These are phyloP conservation scores for Eulithis testata DNA, from an alignment of 2,888 invertebrate species.

Conservation along the genomic window DNA sequence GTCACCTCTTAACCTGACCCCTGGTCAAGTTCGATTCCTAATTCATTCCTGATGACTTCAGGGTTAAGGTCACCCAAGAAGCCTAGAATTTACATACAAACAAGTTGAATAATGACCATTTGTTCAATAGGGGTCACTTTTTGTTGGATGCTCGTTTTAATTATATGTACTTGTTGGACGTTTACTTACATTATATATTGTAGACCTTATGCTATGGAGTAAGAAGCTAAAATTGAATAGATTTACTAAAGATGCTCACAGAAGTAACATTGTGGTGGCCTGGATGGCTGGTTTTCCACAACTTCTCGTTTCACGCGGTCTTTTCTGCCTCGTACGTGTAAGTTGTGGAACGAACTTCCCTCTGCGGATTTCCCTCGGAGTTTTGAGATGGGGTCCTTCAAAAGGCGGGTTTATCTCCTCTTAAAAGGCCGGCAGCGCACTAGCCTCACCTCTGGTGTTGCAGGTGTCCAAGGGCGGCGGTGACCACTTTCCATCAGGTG, in stretches of 20 bases:
- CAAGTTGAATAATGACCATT: conserved; percentile 70
- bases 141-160: conserved; percentile 52
- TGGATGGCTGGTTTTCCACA: too few relatives aligned
- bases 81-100: conserved; percentile 76
- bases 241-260: not conserved
- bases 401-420: too few relatives aligned
- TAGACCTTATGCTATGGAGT: not conserved
- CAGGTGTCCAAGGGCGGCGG: too few relatives aligned
- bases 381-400: too few relatives aligned
- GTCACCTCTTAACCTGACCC: conserved; percentile 62
- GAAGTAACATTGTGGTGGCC: not conserved
- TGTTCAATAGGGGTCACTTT: conserved; percentile 65
- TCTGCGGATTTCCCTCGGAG: too few relatives aligned
- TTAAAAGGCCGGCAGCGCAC: too few relatives aligned
- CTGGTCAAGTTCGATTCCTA: conserved; percentile 80
- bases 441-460: too few relatives aligned
- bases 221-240: conserved; percentile 12
- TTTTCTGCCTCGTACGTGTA: too few relatives aligned
- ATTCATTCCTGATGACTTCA: conserved; percentile 72
- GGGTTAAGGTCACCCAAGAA: conserved; percentile 57
- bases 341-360: too few relatives aligned
- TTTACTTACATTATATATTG: not conserved
- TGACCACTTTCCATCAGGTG: too few relatives aligned
- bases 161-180: not conserved
- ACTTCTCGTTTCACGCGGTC: too few relatives aligned